These are phyloP conservation scores for Prunella fulvescens DNA, from an alignment of 2,113 vertebrate species.

Conservation along the genomic window DNA sequence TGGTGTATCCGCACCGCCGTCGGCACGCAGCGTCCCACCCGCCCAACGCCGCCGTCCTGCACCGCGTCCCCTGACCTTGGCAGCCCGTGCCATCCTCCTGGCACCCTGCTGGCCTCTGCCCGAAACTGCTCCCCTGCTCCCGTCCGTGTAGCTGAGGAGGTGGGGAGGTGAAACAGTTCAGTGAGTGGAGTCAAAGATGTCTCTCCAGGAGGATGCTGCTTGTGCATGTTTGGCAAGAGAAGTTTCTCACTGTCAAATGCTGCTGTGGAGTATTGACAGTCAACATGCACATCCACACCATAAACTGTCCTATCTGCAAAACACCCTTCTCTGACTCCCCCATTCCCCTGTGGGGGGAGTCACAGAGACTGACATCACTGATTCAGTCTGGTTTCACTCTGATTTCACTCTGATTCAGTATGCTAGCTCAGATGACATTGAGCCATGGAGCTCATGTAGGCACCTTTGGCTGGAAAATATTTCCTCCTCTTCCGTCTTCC, in stretches of 20 bases:
- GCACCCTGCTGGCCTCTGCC: neutral
- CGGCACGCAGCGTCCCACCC: neutral
- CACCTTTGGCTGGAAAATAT: neutral
- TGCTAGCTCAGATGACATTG: neutral
- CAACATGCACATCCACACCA: neutral
- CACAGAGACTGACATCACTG: neutral
- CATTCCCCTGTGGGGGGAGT: neutral
- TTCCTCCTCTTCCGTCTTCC: neutral
- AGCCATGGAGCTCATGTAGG: neutral
- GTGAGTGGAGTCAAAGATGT: neutral
- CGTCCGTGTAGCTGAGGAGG: neutral
- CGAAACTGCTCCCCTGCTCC: neutral
- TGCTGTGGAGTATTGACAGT: accelerated
- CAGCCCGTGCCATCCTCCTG: accelerated
- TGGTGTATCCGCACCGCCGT: too few species aligned
- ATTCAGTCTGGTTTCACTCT: neutral
- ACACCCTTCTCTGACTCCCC: neutral
- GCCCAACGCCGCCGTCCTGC: too few species aligned
- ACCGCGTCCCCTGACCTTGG: accelerated
- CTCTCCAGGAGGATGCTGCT: neutral
- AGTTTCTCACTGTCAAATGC: neutral
- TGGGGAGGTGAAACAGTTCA: neutral
- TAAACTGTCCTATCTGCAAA: neutral
- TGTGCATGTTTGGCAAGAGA: accelerated
- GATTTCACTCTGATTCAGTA: neutral